Conservation (phyloP, 1,140 invertebrate genomes). For the Solenopsis fugax region DNA sequence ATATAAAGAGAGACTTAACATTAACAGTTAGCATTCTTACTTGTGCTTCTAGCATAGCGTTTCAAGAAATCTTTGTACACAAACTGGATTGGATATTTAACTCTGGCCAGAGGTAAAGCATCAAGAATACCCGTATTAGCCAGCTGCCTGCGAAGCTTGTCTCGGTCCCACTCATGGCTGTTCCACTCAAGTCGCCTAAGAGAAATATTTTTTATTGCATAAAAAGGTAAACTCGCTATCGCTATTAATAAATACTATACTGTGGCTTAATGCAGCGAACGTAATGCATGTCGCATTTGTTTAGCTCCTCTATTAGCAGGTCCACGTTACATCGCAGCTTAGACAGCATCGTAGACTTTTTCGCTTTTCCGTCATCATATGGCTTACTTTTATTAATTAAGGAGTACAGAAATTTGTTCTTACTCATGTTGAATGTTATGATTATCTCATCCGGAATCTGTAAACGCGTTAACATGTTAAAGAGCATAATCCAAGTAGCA, state of each 20-base stretch:
- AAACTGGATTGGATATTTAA: slow-evolving; percentile 77
- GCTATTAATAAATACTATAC: slow-evolving; percentile 65
- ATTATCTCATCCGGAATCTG: slow-evolving; percentile 66
- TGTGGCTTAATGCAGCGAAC: slow-evolving; percentile 79
- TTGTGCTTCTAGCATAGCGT: slow-evolving; percentile 44
- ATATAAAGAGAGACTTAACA: too few relatives aligned
- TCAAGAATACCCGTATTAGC: slow-evolving; percentile 76
- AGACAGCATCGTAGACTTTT: slow-evolving; percentile 77
- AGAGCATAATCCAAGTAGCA: background rate
- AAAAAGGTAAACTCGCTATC: background rate
- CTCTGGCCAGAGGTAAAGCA: slow-evolving; percentile 75
- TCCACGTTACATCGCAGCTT: slow-evolving; percentile 80
- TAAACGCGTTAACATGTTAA: background rate
- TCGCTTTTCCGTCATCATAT: slow-evolving; percentile 60
- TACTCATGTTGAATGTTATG: slow-evolving; percentile 46
- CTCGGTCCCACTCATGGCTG: slow-evolving; percentile 43
- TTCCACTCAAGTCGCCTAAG: slow-evolving; percentile 17
- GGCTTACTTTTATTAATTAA: slow-evolving; percentile 30
- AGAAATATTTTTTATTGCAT: slow-evolving; percentile 3
- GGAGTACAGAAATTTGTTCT: slow-evolving; percentile 54
- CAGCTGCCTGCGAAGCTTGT: slow-evolving; percentile 77
- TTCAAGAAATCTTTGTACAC: slow-evolving; percentile 75
- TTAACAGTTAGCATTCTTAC: too few relatives aligned
- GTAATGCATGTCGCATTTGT: slow-evolving; percentile 79
- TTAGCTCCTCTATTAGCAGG: slow-evolving; percentile 75